Evolutionary conservation across 1,140 invertebrate genomes (phyloP).

Genomic region (Bombus turneri): DNA sequence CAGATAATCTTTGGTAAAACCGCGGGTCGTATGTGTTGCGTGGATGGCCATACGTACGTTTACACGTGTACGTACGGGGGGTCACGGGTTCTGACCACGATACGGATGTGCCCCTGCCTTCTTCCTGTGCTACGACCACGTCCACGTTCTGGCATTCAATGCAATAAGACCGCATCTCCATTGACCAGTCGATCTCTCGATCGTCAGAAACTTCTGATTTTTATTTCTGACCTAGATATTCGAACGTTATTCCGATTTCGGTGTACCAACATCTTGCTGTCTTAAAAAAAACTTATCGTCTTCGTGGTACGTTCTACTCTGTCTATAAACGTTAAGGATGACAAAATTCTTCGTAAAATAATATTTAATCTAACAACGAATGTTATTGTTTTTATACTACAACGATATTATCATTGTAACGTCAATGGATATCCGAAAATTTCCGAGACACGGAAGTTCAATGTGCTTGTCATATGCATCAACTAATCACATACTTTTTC

Average conservation of each 20-base stretch:
- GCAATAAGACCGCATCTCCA: conserved; percentile 77
- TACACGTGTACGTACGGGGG: conserved; percentile 75
- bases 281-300: neutral
- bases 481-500: neutral
- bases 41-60: conserved; percentile 64
- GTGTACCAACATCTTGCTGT: too few relatives aligned
- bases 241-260: too few relatives aligned
- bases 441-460: neutral
- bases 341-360: neutral
- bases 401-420: too few relatives aligned
- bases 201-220: conserved; percentile 59
- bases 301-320: neutral
- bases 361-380: neutral
- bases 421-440: neutral
- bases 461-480: neutral
- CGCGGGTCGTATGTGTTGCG: conserved; percentile 63
- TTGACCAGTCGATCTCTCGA: conserved; percentile 72
- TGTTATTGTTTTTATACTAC: neutral
- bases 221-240: conserved; percentile 3
- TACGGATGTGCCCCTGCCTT: conserved; percentile 83
- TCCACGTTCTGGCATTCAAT: conserved; percentile 76
- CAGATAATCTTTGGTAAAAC: conserved; percentile 81
- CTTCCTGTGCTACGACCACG: conserved; percentile 81
- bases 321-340: neutral
- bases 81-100: conserved; percentile 82